Evolutionary conservation across 1,140 invertebrate genomes (phyloP), one percentile per base, ranked within the genome.

Genomic region (Ceratina japonica): DNA sequence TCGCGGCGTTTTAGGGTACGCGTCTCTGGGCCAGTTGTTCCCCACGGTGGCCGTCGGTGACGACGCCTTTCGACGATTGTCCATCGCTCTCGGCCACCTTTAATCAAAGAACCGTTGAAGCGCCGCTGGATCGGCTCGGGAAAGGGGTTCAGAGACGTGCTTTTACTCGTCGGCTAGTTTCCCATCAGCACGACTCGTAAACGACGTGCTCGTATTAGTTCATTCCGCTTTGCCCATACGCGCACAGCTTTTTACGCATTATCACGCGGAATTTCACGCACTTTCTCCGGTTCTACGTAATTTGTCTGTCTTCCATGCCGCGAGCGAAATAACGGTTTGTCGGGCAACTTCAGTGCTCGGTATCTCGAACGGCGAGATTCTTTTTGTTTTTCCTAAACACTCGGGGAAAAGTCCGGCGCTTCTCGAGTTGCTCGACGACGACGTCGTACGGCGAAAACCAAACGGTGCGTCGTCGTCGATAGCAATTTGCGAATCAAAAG

Each of bases 201-300:
- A 1, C 37, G 51, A 31, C 0, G 22, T 27, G 24, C 61, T 51
- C 70, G 74, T 74, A 56, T 37, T 59, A 64, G 51, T 59, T 74
- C 37, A 74, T 51, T 16, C 49, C 22, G 22, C 66, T 16, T 24
- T 62, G 52, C 3, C n/a, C 27, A 20, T 1, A 22, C n/a, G 1
- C 44, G 24, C 10, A 22, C 20, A 59, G 8, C 52, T 7, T 15
- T 31, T 62, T 61, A 13, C 44, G 63, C 78, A 80, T 80, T 75
- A 62, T 75, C n/a, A 80, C 78, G 20, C 18, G 18, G 13, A 75
- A 80, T 80, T 75, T 80, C 3, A 22, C 24, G 13, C 22, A 4
- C 24, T 44, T 10, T 0, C 18, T 27, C 31, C 20, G 52, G 49
- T 22, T 74, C 64, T 13, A 66, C 51, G 64, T 65, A 65, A 65